phyloP scores from a whole-genome alignment of 2,888 invertebrate genomes.

The Notodonta dromedarius region DNA sequence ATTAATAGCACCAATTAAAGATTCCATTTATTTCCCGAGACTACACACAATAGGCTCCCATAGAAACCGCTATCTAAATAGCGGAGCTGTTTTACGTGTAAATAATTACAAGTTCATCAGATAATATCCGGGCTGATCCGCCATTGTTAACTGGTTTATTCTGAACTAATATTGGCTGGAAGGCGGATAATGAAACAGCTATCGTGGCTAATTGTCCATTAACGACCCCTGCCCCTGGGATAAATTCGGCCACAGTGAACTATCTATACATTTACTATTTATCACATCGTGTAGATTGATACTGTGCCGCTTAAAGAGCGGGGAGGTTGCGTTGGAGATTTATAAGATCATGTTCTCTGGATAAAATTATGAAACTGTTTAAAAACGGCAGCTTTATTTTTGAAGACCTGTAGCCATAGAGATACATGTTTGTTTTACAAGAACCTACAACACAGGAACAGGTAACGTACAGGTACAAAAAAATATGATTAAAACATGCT shows the following conservation, averaged over 20 bases:
- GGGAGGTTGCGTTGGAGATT: neutral
- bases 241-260: slow-evolving; percentile 11
- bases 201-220: slow-evolving; percentile 27
- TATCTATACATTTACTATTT: slow-evolving; percentile 7
- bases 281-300: slow-evolving; percentile 3
- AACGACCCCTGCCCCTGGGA: slow-evolving; percentile 19
- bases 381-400: no score
- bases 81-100: slow-evolving; percentile 8
- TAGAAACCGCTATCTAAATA: neutral
- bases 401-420: no score
- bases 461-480: no score
- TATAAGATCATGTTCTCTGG: neutral
- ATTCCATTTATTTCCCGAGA: neutral
- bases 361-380: no score
- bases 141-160: slow-evolving; percentile 28
- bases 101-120: slow-evolving; percentile 9
- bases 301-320: neutral
- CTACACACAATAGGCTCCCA: neutral
- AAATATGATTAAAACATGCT: no score
- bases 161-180: slow-evolving; percentile 22
- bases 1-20: no score
- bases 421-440: no score
- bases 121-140: slow-evolving; percentile 13
- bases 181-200: slow-evolving; percentile 27
- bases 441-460: no score